Conservation (phyloP, 1,140 invertebrate species). For the Papilio polyxenes region DNA sequence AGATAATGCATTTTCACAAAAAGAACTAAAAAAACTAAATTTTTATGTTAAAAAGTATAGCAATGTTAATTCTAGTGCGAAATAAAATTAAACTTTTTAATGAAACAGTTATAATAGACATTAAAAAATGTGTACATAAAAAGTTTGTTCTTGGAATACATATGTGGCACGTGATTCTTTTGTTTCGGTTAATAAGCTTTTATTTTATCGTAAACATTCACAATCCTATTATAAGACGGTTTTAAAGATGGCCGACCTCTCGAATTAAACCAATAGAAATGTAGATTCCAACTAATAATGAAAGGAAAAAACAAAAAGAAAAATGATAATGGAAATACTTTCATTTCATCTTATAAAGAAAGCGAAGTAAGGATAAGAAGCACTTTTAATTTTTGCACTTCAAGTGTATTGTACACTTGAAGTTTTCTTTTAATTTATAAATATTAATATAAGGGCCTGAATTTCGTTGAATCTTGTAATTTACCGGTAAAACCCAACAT, state of each 20-base stretch:
- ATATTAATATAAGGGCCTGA: too few relatives aligned
- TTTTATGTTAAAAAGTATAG: neutral
- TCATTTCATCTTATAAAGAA: too few relatives aligned
- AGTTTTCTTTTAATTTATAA: too few relatives aligned
- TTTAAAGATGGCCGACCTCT: neutral
- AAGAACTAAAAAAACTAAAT: neutral
- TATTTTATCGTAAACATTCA: neutral
- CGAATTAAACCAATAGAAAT: neutral
- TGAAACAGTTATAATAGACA: neutral
- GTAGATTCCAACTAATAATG: neutral
- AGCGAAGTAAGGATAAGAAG: too few relatives aligned
- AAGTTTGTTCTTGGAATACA: neutral
- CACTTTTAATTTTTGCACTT: too few relatives aligned
- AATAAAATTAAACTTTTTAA: slow-evolving; percentile 25
- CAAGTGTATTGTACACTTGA: too few relatives aligned
- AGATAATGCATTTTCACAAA: neutral
- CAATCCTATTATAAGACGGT: neutral
- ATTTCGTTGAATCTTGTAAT: too few relatives aligned
- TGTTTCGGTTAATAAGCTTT: slow-evolving; percentile 4
- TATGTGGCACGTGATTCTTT: neutral
- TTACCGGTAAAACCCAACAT: too few relatives aligned
- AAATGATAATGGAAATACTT: too few relatives aligned
- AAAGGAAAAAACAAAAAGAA: neutral
- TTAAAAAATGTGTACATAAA: neutral
- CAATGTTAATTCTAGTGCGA: neutral